Percentiles rank a stretch among this genome's conserved stretches.
Conservation (phyloP, 2,113 vertebrate genomes). For the Ophthalmolycus amberensis region DNA sequence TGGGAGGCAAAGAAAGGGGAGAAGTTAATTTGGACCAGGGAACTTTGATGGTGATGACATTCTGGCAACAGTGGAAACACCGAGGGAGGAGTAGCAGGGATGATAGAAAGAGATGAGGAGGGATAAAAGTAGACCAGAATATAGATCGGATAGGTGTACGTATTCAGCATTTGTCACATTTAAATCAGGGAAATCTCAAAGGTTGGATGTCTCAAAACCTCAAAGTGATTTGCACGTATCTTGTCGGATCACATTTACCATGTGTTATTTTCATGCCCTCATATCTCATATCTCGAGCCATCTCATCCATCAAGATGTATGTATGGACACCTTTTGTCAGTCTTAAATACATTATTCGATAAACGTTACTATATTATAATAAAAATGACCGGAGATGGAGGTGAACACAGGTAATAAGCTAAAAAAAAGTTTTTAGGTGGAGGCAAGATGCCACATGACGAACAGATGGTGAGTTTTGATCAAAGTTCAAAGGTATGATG, state of each 20-base stretch:
- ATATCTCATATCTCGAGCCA: neutral
- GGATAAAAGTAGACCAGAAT: slow-evolving; percentile 2
- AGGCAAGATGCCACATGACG: slow-evolving; percentile 15
- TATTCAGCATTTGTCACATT: slow-evolving; percentile 2
- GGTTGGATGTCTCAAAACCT: neutral
- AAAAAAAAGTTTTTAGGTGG: neutral
- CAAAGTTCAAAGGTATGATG: too few species aligned
- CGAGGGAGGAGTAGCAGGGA: slow-evolving; percentile 37
- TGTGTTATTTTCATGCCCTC: neutral
- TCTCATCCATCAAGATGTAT: neutral
- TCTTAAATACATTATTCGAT: neutral
- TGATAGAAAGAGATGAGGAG: slow-evolving; percentile 16
- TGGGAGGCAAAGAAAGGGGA: slow-evolving; percentile 8
- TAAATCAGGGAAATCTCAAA: neutral
- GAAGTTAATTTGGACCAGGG: slow-evolving; percentile 35
- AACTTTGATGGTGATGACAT: slow-evolving; percentile 41
- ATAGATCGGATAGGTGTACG: neutral
- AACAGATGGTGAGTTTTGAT: neutral
- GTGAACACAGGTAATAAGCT: neutral
- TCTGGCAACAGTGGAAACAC: slow-evolving; percentile 34
- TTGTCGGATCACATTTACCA: neutral
- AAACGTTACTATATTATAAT: neutral
- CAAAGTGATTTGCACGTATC: neutral
- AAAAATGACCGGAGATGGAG: neutral
- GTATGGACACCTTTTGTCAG: neutral